phyloP scores from a whole-genome alignment of 2,113 vertebrate genomes.

The Labeo rohita region DNA sequence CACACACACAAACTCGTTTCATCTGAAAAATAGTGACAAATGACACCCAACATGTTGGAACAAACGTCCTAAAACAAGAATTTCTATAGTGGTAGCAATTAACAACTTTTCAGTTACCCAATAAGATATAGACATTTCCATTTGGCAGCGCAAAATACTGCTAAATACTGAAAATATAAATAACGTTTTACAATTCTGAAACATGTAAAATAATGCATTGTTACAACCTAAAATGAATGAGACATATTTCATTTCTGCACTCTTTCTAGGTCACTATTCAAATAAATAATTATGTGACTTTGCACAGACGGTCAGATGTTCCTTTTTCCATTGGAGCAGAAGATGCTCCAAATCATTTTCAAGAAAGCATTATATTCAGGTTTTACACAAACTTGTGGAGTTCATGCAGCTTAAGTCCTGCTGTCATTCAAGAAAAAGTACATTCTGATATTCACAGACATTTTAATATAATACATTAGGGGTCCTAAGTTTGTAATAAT shows the following conservation, averaged over 20 bases:
- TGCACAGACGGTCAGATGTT: neutral
- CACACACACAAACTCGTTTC: neutral
- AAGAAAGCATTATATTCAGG: neutral
- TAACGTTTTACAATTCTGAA: neutral
- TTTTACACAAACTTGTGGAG: neutral
- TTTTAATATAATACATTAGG: neutral
- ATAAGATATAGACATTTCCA: neutral
- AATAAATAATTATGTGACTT: neutral
- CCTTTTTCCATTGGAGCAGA: neutral
- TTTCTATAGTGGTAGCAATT: neutral
- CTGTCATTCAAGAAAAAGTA: neutral
- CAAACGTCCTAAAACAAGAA: neutral
- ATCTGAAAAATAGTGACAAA: conserved; percentile 3
- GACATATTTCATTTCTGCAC: neutral
- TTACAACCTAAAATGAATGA: neutral
- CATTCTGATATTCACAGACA: neutral
- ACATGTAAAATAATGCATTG: neutral
- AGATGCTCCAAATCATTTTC: neutral
- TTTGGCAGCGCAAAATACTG: neutral
- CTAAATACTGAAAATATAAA: neutral
- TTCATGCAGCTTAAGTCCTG: neutral
- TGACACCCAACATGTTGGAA: neutral
- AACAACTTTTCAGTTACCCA: neutral
- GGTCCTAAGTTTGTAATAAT: no score
- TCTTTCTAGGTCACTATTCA: neutral